Conservation (phyloP, 2,888 invertebrate genomes). For the Crocallis elinguaria region DNA sequence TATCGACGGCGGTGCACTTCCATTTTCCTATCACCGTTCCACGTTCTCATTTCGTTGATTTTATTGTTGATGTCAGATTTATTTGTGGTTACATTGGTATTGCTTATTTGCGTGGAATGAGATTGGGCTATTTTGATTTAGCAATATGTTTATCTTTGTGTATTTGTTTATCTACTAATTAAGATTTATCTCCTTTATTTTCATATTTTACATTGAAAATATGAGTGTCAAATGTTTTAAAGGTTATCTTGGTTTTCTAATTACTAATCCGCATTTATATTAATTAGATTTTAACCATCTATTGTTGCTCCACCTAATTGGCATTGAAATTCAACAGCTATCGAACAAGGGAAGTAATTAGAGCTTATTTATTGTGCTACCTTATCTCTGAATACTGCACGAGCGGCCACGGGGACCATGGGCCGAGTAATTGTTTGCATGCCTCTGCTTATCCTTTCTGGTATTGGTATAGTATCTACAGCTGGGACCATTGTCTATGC, state of each 20-base stretch:
- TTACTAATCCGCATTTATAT: slow-evolving; percentile 5
- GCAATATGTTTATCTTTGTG: background rate
- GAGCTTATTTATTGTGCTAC: slow-evolving; percentile 73
- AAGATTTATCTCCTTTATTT: too few species aligned
- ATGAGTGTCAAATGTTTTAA: too few species aligned
- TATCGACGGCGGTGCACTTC: slow-evolving; percentile 46
- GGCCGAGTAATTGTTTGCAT: slow-evolving; percentile 37
- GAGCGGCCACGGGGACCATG: slow-evolving; percentile 41
- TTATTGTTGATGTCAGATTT: slow-evolving; percentile 35
- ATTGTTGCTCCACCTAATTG: slow-evolving; percentile 52
- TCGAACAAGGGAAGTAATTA: slow-evolving; percentile 75
- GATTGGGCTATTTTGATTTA: slow-evolving; percentile 10
- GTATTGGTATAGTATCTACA: slow-evolving; percentile 31
- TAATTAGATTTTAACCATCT: slow-evolving; percentile 36
- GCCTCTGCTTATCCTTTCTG: slow-evolving; percentile 35
- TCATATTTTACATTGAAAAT: too few species aligned
- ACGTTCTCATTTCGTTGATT: slow-evolving; percentile 37
- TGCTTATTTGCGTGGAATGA: slow-evolving; percentile 10
- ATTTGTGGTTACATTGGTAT: slow-evolving; percentile 28
- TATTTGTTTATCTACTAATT: background rate
- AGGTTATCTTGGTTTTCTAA: background rate
- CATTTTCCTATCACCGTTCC: slow-evolving; percentile 47
- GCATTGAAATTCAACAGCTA: slow-evolving; percentile 55
- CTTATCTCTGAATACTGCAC: slow-evolving; percentile 71
- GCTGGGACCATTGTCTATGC: slow-evolving; percentile 32